Percentiles rank a stretch among this genome's conserved stretches.
Conservation (phyloP, 2,797 vertebrate species). For the Podarcis lilfordi region DNA sequence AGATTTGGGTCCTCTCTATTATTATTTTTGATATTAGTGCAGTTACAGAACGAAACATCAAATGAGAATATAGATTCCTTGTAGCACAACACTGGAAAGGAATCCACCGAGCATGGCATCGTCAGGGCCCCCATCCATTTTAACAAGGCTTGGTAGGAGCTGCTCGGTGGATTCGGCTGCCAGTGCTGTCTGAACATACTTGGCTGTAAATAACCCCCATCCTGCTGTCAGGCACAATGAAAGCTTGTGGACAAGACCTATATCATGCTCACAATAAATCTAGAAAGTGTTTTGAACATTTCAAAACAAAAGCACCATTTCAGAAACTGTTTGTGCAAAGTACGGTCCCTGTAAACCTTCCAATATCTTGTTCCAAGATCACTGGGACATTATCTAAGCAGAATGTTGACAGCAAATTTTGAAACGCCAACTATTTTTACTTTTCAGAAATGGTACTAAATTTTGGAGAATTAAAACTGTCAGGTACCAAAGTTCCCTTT, state of each 20-base stretch:
- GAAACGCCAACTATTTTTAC: background rate
- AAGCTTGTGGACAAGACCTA: background rate
- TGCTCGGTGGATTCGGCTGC: background rate
- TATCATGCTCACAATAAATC: background rate
- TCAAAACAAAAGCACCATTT: constrained; percentile 14
- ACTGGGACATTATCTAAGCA: background rate
- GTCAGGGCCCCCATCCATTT: background rate
- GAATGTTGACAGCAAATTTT: background rate
- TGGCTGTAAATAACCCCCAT: background rate
- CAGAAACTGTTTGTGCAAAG: background rate
- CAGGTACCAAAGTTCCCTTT: background rate
- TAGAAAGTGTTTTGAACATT: constrained; percentile 4
- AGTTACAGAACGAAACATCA: background rate
- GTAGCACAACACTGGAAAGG: background rate
- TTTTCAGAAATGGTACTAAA: background rate
- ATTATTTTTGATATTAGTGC: background rate
- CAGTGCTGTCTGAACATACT: background rate
- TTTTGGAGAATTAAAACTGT: background rate
- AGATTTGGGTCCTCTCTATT: constrained; percentile 57
- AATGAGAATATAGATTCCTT: background rate
- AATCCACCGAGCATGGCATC: background rate
- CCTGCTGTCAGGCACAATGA: rapidly evolving
- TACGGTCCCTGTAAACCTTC: background rate
- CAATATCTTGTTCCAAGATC: constrained; percentile 4
- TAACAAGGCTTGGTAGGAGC: background rate